Conservation (phyloP, 2,797 vertebrate genomes). For the Spinus olivaceus region DNA sequence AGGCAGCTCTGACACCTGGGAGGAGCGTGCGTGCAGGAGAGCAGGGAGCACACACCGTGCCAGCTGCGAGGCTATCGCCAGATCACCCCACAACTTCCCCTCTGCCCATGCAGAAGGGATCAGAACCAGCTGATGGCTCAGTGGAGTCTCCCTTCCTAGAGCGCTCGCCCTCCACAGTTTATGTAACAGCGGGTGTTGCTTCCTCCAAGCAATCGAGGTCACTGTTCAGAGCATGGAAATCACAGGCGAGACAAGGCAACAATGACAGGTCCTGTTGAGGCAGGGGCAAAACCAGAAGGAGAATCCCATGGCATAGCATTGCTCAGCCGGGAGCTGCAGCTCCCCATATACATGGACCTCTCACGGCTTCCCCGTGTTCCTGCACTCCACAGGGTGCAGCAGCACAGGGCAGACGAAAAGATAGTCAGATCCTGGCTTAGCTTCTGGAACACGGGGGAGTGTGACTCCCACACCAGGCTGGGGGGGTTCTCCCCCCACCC, state of each 20-base stretch:
- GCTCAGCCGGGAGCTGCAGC: background rate
- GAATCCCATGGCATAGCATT: accelerated
- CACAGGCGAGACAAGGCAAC: background rate
- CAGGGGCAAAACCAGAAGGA: background rate
- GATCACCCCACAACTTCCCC: background rate
- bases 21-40: background rate
- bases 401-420: background rate
- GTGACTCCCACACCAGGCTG: background rate
- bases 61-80: background rate
- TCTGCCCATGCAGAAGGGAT: accelerated
- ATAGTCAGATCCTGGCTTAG: background rate
- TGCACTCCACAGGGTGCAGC: background rate
- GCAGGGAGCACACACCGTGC: background rate
- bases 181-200: background rate
- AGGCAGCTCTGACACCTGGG: background rate
- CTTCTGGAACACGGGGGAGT: background rate
- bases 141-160: background rate
- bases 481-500: background rate
- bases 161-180: background rate
- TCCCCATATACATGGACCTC: accelerated
- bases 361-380: accelerated
- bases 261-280: background rate
- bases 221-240: background rate
- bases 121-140: background rate
- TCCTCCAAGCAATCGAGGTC: constrained; percentile 6